Evolutionary conservation across 2,888 invertebrate genomes (phyloP).

Genomic region (Stomorhina lunata): DNA sequence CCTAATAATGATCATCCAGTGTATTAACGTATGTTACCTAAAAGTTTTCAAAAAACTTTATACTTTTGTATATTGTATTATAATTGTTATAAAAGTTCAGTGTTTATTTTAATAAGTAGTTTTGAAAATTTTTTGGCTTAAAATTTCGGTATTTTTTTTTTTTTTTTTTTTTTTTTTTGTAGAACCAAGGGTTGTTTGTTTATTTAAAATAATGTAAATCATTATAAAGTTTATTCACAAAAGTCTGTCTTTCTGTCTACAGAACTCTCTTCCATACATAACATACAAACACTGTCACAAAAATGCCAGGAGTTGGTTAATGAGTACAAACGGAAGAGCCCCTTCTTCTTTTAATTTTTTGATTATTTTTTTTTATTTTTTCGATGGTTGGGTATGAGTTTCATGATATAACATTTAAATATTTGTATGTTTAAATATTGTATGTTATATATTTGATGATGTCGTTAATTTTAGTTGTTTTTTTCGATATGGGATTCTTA

Average conservation of each 20-base stretch:
- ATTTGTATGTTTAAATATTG: slow-evolving; percentile 22
- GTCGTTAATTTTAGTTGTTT: slow-evolving; percentile 22
- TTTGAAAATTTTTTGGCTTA: neutral
- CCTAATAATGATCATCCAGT: neutral
- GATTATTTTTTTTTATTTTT: neutral
- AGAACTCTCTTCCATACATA: neutral
- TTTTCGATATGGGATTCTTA: slow-evolving; percentile 45
- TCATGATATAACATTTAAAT: slow-evolving; percentile 47
- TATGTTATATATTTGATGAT: neutral
- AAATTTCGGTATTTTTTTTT: neutral
- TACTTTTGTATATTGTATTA: neutral
- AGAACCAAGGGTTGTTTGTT: slow-evolving; percentile 35
- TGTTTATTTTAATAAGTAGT: slow-evolving; percentile 9
- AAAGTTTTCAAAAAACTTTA: slow-evolving; percentile 1
- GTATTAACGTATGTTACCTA: slow-evolving; percentile 8
- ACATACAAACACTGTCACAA: neutral
- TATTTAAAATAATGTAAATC: slow-evolving; percentile 38
- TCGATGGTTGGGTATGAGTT: neutral
- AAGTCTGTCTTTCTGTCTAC: neutral
- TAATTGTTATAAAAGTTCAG: slow-evolving; percentile 17
- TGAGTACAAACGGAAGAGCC: slow-evolving; percentile 32
- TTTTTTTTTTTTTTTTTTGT: neutral
- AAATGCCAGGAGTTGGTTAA: slow-evolving; percentile 22
- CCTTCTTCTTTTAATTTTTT: neutral
- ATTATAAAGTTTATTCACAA: slow-evolving; percentile 42